Conservation (phyloP, 2,888 invertebrate species). For the Phyto melanocephala region DNA sequence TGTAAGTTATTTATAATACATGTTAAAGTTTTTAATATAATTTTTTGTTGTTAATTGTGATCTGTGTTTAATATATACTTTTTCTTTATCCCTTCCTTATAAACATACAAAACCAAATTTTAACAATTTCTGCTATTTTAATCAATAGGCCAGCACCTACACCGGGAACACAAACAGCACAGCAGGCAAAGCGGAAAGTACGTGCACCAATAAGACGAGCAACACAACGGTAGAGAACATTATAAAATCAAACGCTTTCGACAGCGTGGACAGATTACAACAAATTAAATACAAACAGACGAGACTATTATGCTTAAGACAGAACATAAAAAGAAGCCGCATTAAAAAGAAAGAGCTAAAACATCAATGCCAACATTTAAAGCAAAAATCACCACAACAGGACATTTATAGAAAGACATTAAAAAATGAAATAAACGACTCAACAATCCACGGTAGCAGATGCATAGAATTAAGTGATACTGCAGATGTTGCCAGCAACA, state of each 20-base stretch:
- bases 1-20: not conserved
- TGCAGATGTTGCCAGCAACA: constrained; percentile 58
- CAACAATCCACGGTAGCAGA: not conserved
- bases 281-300: constrained; percentile 55
- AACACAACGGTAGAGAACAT: constrained; percentile 76
- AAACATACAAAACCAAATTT: not conserved
- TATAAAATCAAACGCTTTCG: constrained; percentile 68
- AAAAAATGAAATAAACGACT: constrained; percentile 29
- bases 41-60: constrained; percentile 48
- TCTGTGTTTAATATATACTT: not conserved
- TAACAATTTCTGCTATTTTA: constrained; percentile 2
- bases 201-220: constrained; percentile 73
- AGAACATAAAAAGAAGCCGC: constrained; percentile 40
- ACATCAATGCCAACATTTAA: constrained; percentile 34
- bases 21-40: not conserved
- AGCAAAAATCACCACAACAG: constrained; percentile 9
- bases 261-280: constrained; percentile 66
- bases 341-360: constrained; percentile 39
- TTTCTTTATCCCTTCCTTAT: constrained; percentile 31
- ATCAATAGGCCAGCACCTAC: constrained; percentile 73
- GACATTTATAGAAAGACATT: constrained; percentile 45
- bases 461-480: not conserved
- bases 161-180: constrained; percentile 69
- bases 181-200: constrained; percentile 75
- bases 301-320: constrained; percentile 57